These are phyloP conservation scores for Macaca mulatta DNA, from an alignment of 2,113 vertebrate genomes.

Conservation along the genomic window DNA sequence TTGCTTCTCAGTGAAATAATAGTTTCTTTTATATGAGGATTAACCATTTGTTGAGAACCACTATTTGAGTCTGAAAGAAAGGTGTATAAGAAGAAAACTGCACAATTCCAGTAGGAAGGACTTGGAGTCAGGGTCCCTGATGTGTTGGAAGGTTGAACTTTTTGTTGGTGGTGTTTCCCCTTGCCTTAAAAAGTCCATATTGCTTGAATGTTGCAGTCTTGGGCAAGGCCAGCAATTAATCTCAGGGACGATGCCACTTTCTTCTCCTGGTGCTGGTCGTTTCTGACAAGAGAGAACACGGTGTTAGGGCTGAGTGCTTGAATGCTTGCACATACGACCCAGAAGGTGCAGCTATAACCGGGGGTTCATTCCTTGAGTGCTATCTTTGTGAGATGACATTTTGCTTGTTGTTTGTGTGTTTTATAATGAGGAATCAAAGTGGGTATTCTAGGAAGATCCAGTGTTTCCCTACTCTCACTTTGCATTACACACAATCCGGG, in stretches of 20 bases:
- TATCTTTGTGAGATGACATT: not conserved
- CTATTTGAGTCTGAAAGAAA: not conserved
- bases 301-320: not conserved
- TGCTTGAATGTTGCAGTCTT: not conserved
- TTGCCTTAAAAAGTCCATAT: not conserved
- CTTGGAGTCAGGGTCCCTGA: too few species aligned
- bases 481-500: not conserved
- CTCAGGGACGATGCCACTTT: not conserved
- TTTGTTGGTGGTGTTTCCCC: not conserved
- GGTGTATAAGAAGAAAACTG: not conserved
- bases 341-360: not conserved
- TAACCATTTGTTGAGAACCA: not conserved
- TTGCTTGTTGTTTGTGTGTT: not conserved
- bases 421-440: not conserved
- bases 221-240: too few species aligned
- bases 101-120: not conserved
- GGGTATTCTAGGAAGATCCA: not conserved
- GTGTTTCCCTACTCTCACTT: not conserved
- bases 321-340: not conserved
- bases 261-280: not conserved
- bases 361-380: not conserved
- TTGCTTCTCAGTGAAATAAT: not conserved
- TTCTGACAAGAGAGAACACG: not conserved
- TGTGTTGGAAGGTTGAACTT: not conserved
- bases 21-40: not conserved